A percentile compares a stretch with the other conserved stretches of the same genome.
These are phyloP conservation scores for Lipophrys pholis DNA, from an alignment of 2,113 vertebrate genomes.

Conservation along the genomic window DNA sequence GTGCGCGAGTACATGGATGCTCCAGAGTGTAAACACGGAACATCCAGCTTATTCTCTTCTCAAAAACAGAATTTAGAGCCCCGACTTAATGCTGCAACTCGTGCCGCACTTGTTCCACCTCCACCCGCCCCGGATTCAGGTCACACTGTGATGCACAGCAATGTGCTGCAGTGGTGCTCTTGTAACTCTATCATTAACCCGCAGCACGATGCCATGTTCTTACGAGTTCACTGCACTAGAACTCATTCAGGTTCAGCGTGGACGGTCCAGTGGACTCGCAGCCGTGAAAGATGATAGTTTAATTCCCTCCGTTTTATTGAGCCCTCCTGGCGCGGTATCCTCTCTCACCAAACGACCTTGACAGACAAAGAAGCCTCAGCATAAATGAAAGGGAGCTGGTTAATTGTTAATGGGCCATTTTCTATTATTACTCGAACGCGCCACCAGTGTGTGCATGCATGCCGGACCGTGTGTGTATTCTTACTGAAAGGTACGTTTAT, in stretches of 20 bases:
- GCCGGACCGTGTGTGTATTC: background rate
- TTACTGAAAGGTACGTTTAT: background rate
- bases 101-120: conserved; percentile 42
- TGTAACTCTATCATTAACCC: conserved; percentile 63
- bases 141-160: conserved; percentile 64
- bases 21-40: background rate
- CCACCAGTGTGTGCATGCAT: conserved; percentile 1
- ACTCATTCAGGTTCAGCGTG: conserved; percentile 35
- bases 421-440: conserved; percentile 49
- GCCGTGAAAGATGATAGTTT: conserved; percentile 67
- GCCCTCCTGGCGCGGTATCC: conserved; percentile 29
- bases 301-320: conserved; percentile 54
- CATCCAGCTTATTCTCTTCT: background rate
- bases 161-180: conserved; percentile 61
- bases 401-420: conserved; percentile 73
- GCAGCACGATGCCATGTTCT: conserved; percentile 49
- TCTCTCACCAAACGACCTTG: conserved; percentile 50
- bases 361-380: conserved; percentile 51
- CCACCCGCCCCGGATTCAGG: conserved; percentile 50
- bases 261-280: conserved; percentile 37
- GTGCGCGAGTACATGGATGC: background rate
- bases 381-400: conserved; percentile 56
- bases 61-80: background rate
- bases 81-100: conserved; percentile 18
- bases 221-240: conserved; percentile 46